Percentiles rank a stretch among this genome's conserved stretches.
phyloP scores from a whole-genome alignment of 2,797 vertebrate species.

The Anisognathus igniventris region DNA sequence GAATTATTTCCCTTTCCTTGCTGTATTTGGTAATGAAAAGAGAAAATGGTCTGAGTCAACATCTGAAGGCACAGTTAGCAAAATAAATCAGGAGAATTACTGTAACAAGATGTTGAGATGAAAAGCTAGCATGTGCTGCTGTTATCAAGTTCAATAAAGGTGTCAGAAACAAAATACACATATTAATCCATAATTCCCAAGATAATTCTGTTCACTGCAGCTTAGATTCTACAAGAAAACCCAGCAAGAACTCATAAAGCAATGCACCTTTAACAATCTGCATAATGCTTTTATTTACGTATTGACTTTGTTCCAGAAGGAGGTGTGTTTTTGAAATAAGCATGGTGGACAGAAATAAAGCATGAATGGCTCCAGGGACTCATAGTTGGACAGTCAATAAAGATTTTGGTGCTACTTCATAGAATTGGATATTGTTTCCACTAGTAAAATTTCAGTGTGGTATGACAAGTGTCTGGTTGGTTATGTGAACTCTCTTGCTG shows the following conservation, averaged over 20 bases:
- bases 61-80: neutral
- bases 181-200: neutral
- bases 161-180: neutral
- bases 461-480: neutral
- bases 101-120: neutral
- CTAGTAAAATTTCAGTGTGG: neutral
- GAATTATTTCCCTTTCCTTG: neutral
- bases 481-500: neutral
- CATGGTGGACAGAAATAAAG: neutral
- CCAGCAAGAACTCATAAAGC: neutral
- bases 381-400: neutral
- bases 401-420: neutral
- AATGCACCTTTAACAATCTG: neutral
- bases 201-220: neutral
- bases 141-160: neutral
- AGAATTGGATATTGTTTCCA: neutral
- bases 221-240: neutral
- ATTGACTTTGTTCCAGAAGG: neutral
- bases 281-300: neutral
- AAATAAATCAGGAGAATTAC: neutral
- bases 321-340: neutral
- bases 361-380: neutral
- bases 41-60: neutral
- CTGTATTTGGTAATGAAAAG: neutral
- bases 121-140: neutral